A percentile compares a stretch with the other conserved stretches of the same genome.
These are phyloP conservation scores for Trachymyrmex cornetzi DNA, from an alignment of 1,140 invertebrate genomes.

Conservation along the genomic window DNA sequence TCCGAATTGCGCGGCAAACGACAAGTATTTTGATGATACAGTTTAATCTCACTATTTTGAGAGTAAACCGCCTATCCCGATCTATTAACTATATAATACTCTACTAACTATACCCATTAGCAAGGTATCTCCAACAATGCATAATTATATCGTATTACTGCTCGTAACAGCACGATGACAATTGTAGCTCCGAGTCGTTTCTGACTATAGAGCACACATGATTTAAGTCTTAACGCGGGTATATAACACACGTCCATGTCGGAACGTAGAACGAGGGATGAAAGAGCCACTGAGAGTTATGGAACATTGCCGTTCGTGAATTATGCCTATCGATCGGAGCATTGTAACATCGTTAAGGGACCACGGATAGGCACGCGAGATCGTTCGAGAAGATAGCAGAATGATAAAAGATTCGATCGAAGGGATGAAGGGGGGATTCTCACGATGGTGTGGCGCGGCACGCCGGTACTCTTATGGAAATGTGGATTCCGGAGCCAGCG, in stretches of 20 bases:
- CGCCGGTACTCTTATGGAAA: constrained; percentile 48
- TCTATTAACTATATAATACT: background rate
- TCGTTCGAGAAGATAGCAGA: constrained; percentile 21
- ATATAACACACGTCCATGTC: background rate
- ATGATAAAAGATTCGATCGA: constrained; percentile 54
- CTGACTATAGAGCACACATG: background rate
- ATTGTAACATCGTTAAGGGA: constrained; percentile 48
- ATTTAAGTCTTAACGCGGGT: constrained; percentile 21
- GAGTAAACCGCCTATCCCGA: background rate
- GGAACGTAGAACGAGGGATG: background rate
- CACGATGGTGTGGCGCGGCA: background rate
- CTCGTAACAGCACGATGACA: constrained; percentile 34
- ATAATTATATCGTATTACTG: constrained; percentile 9
- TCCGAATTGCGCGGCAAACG: background rate
- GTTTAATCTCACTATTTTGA: constrained; percentile 22
- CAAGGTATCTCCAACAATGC: background rate
- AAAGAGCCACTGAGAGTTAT: background rate
- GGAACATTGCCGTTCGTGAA: constrained; percentile 33
- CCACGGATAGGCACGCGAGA: constrained; percentile 23
- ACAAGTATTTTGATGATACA: background rate
- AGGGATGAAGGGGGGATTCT: background rate
- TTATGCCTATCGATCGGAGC: constrained; percentile 45
- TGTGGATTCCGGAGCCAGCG: constrained; percentile 32
- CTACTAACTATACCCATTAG: constrained; percentile 27
- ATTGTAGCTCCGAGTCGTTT: background rate